These are phyloP conservation scores for Sarcophaga carnaria DNA, from an alignment of 2,888 invertebrate species.

Conservation along the genomic window DNA sequence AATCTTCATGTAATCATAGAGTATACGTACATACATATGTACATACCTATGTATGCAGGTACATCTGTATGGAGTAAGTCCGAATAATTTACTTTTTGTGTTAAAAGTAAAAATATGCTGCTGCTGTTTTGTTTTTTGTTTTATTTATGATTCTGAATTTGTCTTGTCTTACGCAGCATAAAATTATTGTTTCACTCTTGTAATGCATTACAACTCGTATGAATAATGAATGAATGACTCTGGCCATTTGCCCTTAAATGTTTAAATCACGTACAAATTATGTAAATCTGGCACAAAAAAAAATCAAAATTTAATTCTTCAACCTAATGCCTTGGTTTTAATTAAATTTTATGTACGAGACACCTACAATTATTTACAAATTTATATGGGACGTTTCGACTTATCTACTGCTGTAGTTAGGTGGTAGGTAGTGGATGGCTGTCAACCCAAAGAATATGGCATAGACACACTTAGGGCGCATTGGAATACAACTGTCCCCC, in stretches of 20 bases:
- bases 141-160: neutral
- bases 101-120: too few relatives aligned
- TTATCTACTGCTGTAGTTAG: too few relatives aligned
- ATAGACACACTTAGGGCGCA: too few relatives aligned
- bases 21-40: neutral
- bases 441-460: too few relatives aligned
- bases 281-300: neutral
- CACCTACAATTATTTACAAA: too few relatives aligned
- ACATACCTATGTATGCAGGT: neutral
- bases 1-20: too few relatives aligned
- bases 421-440: too few relatives aligned
- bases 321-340: too few relatives aligned
- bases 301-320: neutral
- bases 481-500: too few relatives aligned
- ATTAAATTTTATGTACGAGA: too few relatives aligned
- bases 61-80: neutral
- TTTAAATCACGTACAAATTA: slow-evolving; percentile 10
- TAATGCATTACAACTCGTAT: neutral
- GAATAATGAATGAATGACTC: slow-evolving; percentile 4
- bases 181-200: neutral
- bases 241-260: slow-evolving; percentile 29
- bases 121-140: too few relatives aligned
- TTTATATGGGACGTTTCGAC: too few relatives aligned
- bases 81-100: neutral
- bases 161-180: neutral